phyloP scores from a whole-genome alignment of 2,113 vertebrate species.

The Corythoichthys haematopterus region DNA sequence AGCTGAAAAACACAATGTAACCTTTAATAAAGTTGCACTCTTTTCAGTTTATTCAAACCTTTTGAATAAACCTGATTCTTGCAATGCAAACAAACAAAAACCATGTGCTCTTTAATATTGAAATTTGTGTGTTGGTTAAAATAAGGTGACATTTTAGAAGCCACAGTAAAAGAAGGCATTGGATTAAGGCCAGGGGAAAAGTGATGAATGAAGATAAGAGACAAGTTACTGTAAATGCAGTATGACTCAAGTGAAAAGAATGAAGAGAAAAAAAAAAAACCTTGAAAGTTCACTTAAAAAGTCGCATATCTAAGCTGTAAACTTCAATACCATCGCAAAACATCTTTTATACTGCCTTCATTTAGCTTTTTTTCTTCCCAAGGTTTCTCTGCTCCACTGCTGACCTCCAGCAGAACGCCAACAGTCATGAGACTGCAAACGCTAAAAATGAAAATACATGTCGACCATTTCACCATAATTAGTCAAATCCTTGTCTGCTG shows the following conservation, averaged over 20 bases:
- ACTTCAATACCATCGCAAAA: neutral
- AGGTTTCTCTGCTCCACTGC: neutral
- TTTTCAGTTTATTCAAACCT: neutral
- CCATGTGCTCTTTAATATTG: neutral
- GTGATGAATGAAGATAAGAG: neutral
- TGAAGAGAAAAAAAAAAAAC: neutral
- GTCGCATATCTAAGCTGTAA: neutral
- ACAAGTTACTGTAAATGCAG: neutral
- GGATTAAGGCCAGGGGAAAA: neutral
- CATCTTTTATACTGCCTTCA: neutral
- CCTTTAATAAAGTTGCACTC: neutral
- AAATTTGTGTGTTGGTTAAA: neutral
- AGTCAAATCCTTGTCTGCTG: conserved; percentile 4
- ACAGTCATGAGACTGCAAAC: neutral
- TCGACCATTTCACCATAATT: neutral
- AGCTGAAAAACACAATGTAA: neutral
- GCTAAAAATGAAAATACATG: neutral
- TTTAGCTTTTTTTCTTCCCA: neutral
- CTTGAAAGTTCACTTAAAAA: neutral
- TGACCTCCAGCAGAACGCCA: conserved; percentile 12
- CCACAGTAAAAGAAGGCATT: neutral
- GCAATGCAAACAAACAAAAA: neutral
- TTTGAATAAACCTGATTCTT: neutral
- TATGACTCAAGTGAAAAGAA: neutral
- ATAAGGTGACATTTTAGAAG: neutral